Percentiles rank a stretch among this genome's conserved stretches.
These are phyloP conservation scores for Ormyrus labotus DNA, from an alignment of 2,888 invertebrate species.

Conservation along the genomic window DNA sequence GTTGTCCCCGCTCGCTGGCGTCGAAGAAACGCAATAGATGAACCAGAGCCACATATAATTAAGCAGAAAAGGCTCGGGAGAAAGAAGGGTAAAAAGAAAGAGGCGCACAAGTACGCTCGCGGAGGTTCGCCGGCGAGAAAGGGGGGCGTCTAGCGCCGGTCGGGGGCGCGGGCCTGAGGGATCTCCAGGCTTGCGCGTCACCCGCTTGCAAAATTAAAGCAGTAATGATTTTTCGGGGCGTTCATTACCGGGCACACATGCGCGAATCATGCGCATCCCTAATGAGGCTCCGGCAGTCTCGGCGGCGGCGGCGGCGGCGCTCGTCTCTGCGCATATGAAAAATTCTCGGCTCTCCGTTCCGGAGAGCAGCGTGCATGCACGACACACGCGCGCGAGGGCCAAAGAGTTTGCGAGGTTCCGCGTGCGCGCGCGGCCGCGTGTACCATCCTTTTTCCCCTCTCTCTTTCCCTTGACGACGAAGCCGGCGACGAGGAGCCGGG, in stretches of 20 bases:
- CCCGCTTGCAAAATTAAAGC: slow-evolving; percentile 54
- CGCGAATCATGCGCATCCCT: slow-evolving; percentile 55
- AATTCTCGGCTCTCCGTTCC: no score
- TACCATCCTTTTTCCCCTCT: slow-evolving; percentile 33
- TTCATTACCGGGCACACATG: slow-evolving; percentile 56
- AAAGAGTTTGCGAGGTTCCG: no score
- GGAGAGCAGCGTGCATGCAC: no score
- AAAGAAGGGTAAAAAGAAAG: background rate
- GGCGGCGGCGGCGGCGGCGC: background rate
- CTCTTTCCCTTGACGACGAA: slow-evolving; percentile 16
- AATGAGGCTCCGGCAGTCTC: slow-evolving; percentile 37
- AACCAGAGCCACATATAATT: background rate
- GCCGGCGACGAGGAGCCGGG: background rate
- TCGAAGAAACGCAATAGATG: no score
- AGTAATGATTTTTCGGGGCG: slow-evolving; percentile 60
- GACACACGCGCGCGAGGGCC: no score
- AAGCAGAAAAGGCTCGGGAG: background rate
- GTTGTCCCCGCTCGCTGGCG: no score
- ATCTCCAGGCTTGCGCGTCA: background rate
- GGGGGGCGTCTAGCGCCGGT: no score
- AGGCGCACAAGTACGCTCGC: background rate
- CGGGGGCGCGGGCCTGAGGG: no score
- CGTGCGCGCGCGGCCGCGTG: no score
- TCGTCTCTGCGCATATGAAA: background rate
- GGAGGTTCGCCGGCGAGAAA: background rate